Conservation (phyloP, 2,113 vertebrate species). For the Empidonax traillii region DNA sequence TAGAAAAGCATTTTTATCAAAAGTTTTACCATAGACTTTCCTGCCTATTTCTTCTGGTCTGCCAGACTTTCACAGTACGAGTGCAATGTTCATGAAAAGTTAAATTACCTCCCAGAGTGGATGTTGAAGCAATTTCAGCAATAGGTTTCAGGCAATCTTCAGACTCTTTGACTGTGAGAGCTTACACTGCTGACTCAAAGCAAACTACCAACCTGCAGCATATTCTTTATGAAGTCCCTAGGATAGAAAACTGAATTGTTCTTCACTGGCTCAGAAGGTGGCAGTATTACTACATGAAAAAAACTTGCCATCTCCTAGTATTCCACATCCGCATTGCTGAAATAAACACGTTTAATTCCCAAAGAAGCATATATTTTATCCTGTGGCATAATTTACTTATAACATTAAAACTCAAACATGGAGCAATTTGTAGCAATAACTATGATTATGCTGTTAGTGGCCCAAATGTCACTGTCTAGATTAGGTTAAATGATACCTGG, state of each 20-base stretch:
- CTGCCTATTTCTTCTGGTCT: conserved; percentile 22
- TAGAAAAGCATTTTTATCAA: conserved; percentile 21
- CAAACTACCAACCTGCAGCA: neutral
- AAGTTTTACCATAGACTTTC: conserved; percentile 36
- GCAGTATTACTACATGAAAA: conserved; percentile 88
- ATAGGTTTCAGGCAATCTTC: conserved; percentile 38
- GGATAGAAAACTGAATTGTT: conserved; percentile 60
- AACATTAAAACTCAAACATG: conserved; percentile 82
- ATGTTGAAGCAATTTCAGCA: conserved; percentile 40
- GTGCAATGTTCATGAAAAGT: neutral
- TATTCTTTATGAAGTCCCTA: neutral
- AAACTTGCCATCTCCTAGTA: neutral
- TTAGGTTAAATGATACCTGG: conserved; percentile 78
- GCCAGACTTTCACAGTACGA: conserved; percentile 49
- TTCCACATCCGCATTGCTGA: conserved; percentile 58
- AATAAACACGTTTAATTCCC: conserved; percentile 83
- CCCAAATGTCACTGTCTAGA: conserved; percentile 77
- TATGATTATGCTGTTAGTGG: conserved; percentile 79
- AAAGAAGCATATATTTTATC: conserved; percentile 80
- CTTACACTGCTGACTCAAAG: conserved; percentile 18
- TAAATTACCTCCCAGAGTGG: conserved; percentile 11
- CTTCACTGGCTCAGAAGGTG: conserved; percentile 84
- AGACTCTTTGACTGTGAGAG: conserved; percentile 11
- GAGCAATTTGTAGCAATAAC: conserved; percentile 82
- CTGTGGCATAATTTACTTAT: conserved; percentile 82